These are phyloP conservation scores for Acanthosoma haemorrhoidale DNA, from an alignment of 2,888 invertebrate genomes.

Conservation along the genomic window DNA sequence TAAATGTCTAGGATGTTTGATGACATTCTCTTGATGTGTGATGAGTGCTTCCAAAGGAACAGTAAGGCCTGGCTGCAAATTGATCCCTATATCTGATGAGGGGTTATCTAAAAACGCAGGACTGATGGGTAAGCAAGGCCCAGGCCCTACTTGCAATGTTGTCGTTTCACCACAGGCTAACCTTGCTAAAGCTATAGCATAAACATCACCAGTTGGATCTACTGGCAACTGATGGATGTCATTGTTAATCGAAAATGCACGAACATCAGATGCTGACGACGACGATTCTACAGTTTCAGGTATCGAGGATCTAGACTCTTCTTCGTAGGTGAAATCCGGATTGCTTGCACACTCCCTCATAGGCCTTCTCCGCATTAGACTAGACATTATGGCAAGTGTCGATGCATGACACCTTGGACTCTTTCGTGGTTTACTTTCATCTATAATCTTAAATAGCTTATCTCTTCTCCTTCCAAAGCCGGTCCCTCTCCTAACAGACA, in stretches of 20 bases:
- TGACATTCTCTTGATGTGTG: neutral
- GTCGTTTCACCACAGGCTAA: conserved; percentile 23
- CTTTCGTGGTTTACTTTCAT: conserved; percentile 59
- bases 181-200: conserved; percentile 29
- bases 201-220: conserved; percentile 23
- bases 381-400: conserved; percentile 68
- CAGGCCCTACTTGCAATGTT: conserved; percentile 28
- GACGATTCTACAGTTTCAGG: conserved; percentile 37
- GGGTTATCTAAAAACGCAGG: conserved; percentile 36
- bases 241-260: neutral
- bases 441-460: conserved; percentile 57
- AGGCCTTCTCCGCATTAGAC: conserved; percentile 37
- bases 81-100: neutral
- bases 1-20: neutral
- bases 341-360: conserved; percentile 32
- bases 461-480: conserved; percentile 8
- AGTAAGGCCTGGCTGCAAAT: conserved; percentile 21
- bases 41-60: neutral
- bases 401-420: conserved; percentile 85
- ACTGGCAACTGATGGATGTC: neutral
- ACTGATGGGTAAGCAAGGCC: conserved; percentile 38
- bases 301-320: conserved; percentile 33
- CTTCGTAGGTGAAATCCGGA: conserved; percentile 33
- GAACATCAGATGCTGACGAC: conserved; percentile 2
- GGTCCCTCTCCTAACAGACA: neutral